These are phyloP conservation scores for Pseudomugil tenellus DNA, from an alignment of 2,797 vertebrate genomes.

Conservation along the genomic window DNA sequence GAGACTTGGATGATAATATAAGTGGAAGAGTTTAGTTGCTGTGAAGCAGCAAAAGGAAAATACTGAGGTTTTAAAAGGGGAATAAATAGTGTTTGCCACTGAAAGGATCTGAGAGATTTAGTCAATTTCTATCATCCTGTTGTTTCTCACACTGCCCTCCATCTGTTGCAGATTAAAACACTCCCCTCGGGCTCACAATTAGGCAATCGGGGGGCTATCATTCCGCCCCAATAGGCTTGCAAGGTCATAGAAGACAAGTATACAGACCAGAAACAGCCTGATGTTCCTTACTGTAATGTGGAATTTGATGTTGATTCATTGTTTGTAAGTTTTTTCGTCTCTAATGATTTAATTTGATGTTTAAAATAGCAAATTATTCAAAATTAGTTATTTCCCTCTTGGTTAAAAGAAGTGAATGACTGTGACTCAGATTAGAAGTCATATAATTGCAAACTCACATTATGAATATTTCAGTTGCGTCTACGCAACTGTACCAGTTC, in stretches of 20 bases:
- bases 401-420: background rate
- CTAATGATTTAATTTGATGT: background rate
- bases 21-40: background rate
- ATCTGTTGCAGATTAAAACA: conserved; percentile 69
- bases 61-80: background rate
- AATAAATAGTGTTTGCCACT: background rate
- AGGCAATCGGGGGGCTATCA: conserved; percentile 73
- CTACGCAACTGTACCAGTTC: background rate
- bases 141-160: conserved; percentile 42
- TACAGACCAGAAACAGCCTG: conserved; percentile 19
- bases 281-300: conserved; percentile 18
- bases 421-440: background rate
- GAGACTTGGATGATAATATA: background rate
- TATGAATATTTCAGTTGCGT: background rate
- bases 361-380: background rate
- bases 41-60: background rate
- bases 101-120: background rate
- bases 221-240: conserved; percentile 77
- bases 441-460: background rate
- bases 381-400: background rate
- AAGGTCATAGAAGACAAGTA: conserved; percentile 73
- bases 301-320: background rate
- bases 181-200: conserved; percentile 76
- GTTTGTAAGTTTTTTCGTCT: background rate
- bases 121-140: conserved; percentile 1